Percentiles rank a stretch among this genome's conserved stretches.
These are phyloP conservation scores for Pogoniulus pusillus DNA, from an alignment of 2,797 vertebrate species.

Conservation along the genomic window DNA sequence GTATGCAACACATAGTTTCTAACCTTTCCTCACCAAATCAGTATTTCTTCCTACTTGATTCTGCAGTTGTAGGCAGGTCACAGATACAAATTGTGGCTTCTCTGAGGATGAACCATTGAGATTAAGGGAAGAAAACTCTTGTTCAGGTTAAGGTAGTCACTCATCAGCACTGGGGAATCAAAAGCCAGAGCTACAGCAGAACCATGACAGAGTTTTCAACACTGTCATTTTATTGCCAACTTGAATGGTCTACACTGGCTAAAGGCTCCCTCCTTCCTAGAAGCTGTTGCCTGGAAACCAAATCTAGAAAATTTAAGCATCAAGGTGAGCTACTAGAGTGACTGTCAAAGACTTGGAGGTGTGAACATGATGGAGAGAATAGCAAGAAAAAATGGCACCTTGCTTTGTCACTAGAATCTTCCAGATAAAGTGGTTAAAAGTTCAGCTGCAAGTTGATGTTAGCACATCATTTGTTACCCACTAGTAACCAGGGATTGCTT, in stretches of 20 bases:
- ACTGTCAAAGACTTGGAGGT: background rate
- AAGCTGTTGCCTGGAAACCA: background rate
- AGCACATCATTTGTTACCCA: background rate
- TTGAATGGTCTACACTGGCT: background rate
- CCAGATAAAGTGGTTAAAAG: background rate
- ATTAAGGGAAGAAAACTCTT: background rate
- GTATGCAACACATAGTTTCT: background rate
- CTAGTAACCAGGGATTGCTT: background rate
- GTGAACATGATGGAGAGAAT: background rate
- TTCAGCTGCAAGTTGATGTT: background rate
- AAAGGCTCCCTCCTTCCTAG: background rate
- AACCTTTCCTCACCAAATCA: background rate
- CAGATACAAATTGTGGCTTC: background rate
- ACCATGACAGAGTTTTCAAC: fast-evolving
- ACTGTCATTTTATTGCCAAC: background rate
- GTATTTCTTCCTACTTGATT: background rate
- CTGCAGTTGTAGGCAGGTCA: background rate
- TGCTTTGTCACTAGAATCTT: background rate
- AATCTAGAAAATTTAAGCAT: background rate
- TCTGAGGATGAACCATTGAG: background rate
- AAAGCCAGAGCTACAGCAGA: background rate
- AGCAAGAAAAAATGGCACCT: background rate
- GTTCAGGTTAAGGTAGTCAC: background rate
- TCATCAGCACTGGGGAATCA: background rate
- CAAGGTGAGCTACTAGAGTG: background rate